Conservation (phyloP, 1,140 invertebrate species). For the Zaprionus gabonicus region DNA sequence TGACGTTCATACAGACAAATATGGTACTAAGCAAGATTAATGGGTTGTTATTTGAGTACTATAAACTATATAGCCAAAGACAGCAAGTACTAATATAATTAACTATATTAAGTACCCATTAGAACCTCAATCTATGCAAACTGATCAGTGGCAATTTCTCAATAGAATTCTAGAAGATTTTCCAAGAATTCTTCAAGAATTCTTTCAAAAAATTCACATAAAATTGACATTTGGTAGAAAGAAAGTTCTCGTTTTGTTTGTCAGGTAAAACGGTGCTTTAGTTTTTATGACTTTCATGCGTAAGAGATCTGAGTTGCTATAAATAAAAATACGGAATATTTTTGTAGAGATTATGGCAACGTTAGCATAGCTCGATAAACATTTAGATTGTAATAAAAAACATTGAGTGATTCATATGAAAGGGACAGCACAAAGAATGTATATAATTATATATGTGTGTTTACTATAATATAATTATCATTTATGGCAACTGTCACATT, state of each 20-base stretch:
- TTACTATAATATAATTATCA: neutral
- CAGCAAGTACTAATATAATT: too few species aligned
- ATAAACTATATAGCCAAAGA: too few species aligned
- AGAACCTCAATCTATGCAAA: too few species aligned
- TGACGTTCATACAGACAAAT: too few species aligned
- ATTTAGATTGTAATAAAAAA: conserved; percentile 3
- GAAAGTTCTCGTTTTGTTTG: neutral
- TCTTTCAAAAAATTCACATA: neutral
- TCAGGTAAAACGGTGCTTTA: neutral
- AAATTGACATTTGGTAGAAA: neutral
- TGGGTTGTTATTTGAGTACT: too few species aligned
- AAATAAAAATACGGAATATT: neutral
- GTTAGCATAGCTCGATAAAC: conserved; percentile 3
- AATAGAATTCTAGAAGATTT: neutral
- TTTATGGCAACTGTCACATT: neutral
- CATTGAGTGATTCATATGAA: neutral
- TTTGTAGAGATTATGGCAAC: conserved; percentile 1
- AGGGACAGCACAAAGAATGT: too few species aligned
- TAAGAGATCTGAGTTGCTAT: neutral
- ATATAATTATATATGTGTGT: too few species aligned
- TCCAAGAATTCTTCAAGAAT: neutral
- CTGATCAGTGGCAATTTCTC: neutral
- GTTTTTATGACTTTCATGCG: conserved; percentile 2
- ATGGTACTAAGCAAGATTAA: too few species aligned
- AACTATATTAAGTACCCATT: too few species aligned